phyloP scores from a whole-genome alignment of 2,113 vertebrate species.

The Rhabdomys dilectus region DNA sequence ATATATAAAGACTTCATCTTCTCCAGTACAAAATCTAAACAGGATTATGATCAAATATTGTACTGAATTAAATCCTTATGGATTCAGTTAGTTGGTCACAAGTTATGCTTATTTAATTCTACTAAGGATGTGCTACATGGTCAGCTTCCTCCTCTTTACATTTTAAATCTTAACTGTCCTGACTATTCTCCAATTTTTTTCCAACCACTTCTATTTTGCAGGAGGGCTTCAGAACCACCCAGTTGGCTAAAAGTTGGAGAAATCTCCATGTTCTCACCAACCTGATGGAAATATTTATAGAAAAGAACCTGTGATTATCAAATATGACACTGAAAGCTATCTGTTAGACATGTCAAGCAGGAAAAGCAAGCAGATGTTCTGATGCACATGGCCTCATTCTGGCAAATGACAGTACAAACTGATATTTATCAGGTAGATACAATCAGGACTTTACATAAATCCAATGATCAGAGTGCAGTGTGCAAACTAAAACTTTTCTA shows the following conservation, averaged over 20 bases:
- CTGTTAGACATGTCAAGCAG: background rate
- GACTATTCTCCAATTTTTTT: background rate
- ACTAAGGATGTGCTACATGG: accelerated
- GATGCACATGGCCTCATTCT: background rate
- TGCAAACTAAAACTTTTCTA: background rate
- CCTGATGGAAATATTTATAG: background rate
- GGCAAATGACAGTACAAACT: background rate
- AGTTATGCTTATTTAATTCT: background rate
- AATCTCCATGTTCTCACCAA: background rate
- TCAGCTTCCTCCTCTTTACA: background rate
- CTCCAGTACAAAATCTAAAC: background rate
- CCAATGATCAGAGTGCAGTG: accelerated
- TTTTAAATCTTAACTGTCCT: background rate
- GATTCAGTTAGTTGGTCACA: background rate
- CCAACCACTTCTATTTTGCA: accelerated
- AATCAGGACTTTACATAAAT: accelerated
- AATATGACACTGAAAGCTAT: background rate
- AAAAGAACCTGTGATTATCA: background rate
- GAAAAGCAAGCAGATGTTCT: background rate
- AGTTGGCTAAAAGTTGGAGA: background rate
- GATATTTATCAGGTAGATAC: no score
- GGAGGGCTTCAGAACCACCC: background rate
- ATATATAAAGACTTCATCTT: background rate
- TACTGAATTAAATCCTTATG: background rate
- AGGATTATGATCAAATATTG: background rate